A percentile compares a stretch with the other conserved stretches of the same genome.
Evolutionary conservation across 2,888 invertebrate species (phyloP).

Genomic region (Herminia tarsipennalis): DNA sequence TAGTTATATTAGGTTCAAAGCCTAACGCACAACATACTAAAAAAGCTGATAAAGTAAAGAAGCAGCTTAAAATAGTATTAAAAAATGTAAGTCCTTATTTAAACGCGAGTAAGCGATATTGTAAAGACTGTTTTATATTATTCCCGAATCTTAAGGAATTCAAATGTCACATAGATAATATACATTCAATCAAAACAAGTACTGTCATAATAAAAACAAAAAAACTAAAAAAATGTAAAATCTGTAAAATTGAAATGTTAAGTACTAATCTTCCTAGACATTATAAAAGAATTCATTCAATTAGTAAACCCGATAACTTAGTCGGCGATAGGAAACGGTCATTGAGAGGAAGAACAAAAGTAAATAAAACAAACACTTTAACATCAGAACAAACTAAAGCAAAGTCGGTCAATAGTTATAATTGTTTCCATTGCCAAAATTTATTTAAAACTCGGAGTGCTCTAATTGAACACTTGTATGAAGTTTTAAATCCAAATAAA

Average conservation of each 20-base stretch:
- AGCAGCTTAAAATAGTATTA: conserved; percentile 47
- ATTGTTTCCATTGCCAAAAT: conserved; percentile 66
- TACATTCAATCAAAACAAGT: conserved; percentile 22
- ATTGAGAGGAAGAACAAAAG: neutral
- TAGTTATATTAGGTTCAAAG: conserved; percentile 63
- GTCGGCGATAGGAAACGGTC: neutral
- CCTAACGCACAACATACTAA: conserved; percentile 33
- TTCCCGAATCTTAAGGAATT: conserved; percentile 48
- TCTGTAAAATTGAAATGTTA: conserved; percentile 42
- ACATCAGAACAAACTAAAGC: conserved; percentile 9
- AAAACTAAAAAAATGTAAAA: conserved; percentile 32
- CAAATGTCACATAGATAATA: conserved; percentile 38
- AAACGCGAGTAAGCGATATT: conserved; percentile 57
- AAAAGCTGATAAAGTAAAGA: conserved; percentile 9
- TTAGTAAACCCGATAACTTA: neutral
- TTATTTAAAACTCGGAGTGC: conserved; percentile 53
- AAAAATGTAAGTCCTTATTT: conserved; percentile 55
- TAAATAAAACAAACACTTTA: neutral
- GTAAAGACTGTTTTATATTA: conserved; percentile 60
- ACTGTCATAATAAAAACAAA: conserved; percentile 7
- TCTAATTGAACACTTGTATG: conserved; percentile 70
- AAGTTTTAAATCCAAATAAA: conserved; percentile 52
- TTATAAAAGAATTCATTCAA: conserved; percentile 38
- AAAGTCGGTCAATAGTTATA: conserved; percentile 16
- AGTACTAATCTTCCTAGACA: conserved; percentile 45